Evolutionary conservation across 1,140 invertebrate species (phyloP), one percentile per base, ranked within the genome.

Genomic region (Bombus breviceps): DNA sequence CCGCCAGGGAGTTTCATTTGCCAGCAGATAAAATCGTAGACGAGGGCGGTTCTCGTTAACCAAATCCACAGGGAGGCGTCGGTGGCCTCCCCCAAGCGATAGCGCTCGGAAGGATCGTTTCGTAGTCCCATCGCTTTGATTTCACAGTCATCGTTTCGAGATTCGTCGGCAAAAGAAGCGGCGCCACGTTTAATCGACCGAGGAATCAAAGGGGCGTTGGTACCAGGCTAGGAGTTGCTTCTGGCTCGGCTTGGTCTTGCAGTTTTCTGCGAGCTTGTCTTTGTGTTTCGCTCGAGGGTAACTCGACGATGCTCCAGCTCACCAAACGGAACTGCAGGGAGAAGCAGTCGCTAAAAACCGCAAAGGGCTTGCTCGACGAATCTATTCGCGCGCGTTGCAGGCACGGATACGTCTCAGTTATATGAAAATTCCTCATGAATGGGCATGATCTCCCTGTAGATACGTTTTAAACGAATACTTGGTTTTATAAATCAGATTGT

Each of bases 101-200:
- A 47, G 18, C 18, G 47, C 4, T 41, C 22, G 13, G 1, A 53
- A 53, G 47, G 47, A 53, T 53, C 47, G 47, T 53, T 53, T 53
- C 47, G 6, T 22, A 53, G 47, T 22, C 47, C 47, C 47, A 2
- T 8, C 32, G 71, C 68, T 89, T 66, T 69, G 85, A 86, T 86
- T 89, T 77, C 66, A 43, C 43, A 62, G 72, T 18, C 34, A 34
- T 89, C 72, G 85, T 82, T 75, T 66, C 78, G 81, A 79, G 88
- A 89, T 75, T 72, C 53, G 71, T 37, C 66, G 81, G 25, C 28
- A 71, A 73, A 72, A 62, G 75, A 82, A 80, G 39, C 57, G 59
- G 57, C 86, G 75, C 32, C 64, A 53, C 62, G 69, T n/a, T 89
- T 91, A 91, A 89, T 88, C 82, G 88, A 59, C 59, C 68, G 86